A percentile compares a stretch with the other conserved stretches of the same genome.
phyloP scores from a whole-genome alignment of 2,888 invertebrate species.

The Rotaria socialis region DNA sequence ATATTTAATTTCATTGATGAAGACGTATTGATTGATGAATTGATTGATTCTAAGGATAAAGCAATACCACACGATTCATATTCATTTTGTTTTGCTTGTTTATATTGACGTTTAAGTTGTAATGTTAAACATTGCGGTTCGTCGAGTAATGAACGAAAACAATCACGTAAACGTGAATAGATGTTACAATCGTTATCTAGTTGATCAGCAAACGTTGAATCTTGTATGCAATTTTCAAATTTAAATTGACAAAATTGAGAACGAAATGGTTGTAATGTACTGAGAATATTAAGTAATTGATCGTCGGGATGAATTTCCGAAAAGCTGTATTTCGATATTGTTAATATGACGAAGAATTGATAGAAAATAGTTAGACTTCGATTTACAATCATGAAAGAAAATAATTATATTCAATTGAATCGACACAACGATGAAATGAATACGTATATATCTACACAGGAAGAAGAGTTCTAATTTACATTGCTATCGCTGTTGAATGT shows the following conservation, averaged over 20 bases:
- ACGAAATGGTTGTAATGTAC: conserved; percentile 10
- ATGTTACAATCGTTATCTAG: neutral
- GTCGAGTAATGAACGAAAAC: neutral
- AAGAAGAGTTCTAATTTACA: conserved; percentile 19
- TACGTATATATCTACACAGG: neutral
- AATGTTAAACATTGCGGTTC: conserved; percentile 24
- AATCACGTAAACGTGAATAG: conserved; percentile 36
- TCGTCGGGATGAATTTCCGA: neutral
- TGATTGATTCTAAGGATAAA: neutral
- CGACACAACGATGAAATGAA: neutral
- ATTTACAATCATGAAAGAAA: neutral
- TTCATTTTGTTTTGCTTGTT: conserved; percentile 5
- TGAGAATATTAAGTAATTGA: neutral
- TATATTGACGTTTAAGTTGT: conserved; percentile 18
- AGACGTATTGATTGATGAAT: neutral
- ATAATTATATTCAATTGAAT: neutral
- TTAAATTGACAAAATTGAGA: conserved; percentile 25
- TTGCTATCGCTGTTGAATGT: neutral
- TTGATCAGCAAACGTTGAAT: neutral
- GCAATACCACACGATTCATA: conserved; percentile 1
- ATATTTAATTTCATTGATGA: neutral
- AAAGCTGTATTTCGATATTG: neutral
- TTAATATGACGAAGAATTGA: neutral
- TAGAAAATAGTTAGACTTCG: neutral
- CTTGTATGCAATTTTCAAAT: conserved; percentile 30